Conservation (phyloP, 2,113 vertebrate species). For the Cephalopholis sonnerati region DNA sequence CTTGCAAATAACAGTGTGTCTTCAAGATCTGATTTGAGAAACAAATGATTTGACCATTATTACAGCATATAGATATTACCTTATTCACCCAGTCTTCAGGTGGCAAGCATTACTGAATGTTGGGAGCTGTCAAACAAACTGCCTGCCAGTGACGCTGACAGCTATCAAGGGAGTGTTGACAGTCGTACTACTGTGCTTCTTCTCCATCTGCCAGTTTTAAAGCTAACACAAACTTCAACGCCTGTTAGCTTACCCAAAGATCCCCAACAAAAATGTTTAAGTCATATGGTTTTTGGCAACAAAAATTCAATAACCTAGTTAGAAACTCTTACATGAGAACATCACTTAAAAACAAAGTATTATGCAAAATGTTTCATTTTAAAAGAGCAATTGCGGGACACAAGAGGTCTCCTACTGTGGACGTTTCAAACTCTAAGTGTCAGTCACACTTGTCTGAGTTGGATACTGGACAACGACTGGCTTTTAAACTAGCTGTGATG, state of each 20-base stretch:
- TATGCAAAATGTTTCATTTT: too few relatives aligned
- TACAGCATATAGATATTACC: not conserved
- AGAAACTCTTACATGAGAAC: not conserved
- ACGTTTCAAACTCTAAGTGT: not conserved
- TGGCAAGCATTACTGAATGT: not conserved
- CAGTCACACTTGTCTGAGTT: not conserved
- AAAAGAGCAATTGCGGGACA: too few relatives aligned
- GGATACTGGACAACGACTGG: not conserved
- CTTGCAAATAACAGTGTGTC: too few relatives aligned
- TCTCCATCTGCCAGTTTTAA: conserved; percentile 1
- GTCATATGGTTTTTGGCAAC: not conserved
- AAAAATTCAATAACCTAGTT: not conserved
- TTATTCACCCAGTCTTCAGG: not conserved
- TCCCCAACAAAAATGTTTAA: not conserved
- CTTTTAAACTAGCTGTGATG: not conserved
- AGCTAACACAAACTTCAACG: not conserved
- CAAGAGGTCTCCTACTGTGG: not conserved
- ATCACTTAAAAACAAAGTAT: not conserved
- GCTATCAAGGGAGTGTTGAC: too few relatives aligned
- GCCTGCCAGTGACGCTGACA: not conserved
- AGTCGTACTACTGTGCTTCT: not conserved
- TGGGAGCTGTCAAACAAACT: not conserved
- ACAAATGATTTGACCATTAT: not conserved
- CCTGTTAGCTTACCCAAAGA: too few relatives aligned
- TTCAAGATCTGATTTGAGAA: too few relatives aligned